Percentiles rank a stretch among this genome's conserved stretches.
Evolutionary conservation across 2,113 vertebrate genomes (phyloP).

Genomic region (Melanostigma gelatinosum): DNA sequence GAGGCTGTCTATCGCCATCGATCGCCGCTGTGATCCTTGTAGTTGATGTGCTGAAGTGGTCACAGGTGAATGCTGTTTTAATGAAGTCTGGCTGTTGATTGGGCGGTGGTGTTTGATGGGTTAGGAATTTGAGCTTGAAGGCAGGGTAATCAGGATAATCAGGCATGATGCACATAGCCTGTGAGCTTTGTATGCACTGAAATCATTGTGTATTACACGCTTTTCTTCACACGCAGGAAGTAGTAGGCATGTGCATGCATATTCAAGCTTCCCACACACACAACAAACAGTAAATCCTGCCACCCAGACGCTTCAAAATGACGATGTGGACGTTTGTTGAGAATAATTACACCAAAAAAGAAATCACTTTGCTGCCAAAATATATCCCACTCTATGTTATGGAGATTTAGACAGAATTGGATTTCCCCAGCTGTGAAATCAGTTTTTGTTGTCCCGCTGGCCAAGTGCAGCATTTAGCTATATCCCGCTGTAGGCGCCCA

Average conservation of each 20-base stretch:
- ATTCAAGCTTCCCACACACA: constrained; percentile 39
- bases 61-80: constrained; percentile 67
- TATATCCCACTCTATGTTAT: constrained; percentile 70
- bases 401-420: constrained; percentile 79
- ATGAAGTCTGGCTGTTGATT: constrained; percentile 73
- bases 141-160: constrained; percentile 60
- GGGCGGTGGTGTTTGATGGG: constrained; percentile 43
- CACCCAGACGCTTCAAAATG: constrained; percentile 39
- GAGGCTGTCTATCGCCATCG: constrained; percentile 65
- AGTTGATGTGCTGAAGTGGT: constrained; percentile 63
- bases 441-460: constrained; percentile 77
- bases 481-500: constrained; percentile 45
- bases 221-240: constrained; percentile 41
- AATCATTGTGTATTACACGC: constrained; percentile 9
- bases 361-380: constrained; percentile 72
- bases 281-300: constrained; percentile 39
- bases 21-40: constrained; percentile 43
- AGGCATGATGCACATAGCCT: constrained; percentile 29
- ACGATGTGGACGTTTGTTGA: constrained; percentile 45
- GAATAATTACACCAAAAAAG: constrained; percentile 69
- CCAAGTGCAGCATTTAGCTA: constrained; percentile 70
- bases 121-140: constrained; percentile 44
- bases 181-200: constrained; percentile 14
- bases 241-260: not conserved
- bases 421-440: constrained; percentile 83